A percentile compares a stretch with the other conserved stretches of the same genome.
Conservation (phyloP, 2,113 vertebrate genomes). For the Cyanocitta stelleri region DNA sequence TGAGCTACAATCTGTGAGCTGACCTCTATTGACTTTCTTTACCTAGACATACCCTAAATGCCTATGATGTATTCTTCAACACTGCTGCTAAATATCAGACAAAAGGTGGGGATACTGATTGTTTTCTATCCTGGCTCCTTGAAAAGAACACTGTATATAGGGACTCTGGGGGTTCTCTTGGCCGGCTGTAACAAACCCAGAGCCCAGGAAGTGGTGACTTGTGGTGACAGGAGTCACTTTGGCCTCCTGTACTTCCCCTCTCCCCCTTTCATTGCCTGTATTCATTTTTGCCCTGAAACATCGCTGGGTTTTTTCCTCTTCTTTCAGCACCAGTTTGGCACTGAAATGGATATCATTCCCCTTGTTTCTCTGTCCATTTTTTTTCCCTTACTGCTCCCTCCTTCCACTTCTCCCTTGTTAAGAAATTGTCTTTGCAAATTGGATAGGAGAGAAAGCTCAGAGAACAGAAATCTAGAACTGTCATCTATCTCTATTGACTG, state of each 20-base stretch:
- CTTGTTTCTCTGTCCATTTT: slow-evolving; percentile 3
- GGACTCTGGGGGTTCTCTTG: slow-evolving; percentile 7
- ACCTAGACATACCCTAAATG: slow-evolving; percentile 54
- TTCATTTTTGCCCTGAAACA: neutral
- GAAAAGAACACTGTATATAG: slow-evolving; percentile 12
- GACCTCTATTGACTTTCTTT: slow-evolving; percentile 51
- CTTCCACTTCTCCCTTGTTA: neutral
- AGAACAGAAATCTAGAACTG: neutral
- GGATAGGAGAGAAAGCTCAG: neutral
- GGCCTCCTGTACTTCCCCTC: neutral
- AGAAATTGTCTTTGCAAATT: neutral
- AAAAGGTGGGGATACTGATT: slow-evolving; percentile 52
- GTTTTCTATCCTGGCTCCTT: slow-evolving; percentile 42
- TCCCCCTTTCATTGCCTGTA: neutral
- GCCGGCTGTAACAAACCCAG: neutral
- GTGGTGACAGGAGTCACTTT: neutral
- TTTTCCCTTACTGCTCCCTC: slow-evolving; percentile 3
- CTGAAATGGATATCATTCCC: neutral
- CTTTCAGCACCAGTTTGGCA: neutral
- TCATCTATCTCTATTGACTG: neutral
- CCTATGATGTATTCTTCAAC: slow-evolving; percentile 48
- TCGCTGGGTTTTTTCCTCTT: neutral
- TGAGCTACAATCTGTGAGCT: slow-evolving; percentile 48
- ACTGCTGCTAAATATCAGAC: slow-evolving; percentile 10
- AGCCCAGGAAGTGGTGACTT: slow-evolving; percentile 8